These are phyloP conservation scores for Diplazon laetatorius DNA, from an alignment of 2,888 invertebrate genomes.

Conservation along the genomic window DNA sequence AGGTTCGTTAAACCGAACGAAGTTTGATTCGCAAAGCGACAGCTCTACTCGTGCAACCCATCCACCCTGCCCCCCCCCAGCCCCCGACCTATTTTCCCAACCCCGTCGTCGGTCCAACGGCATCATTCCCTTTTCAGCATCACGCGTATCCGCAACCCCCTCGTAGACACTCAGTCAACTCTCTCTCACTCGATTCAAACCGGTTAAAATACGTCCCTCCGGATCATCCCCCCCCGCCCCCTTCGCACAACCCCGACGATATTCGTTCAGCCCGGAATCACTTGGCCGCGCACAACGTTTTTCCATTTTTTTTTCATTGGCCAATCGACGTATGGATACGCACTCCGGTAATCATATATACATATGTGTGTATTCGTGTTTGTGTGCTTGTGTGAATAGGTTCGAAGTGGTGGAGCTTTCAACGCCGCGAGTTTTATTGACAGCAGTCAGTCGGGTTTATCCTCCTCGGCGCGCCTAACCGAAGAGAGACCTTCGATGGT, in stretches of 20 bases:
- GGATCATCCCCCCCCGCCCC: not conserved
- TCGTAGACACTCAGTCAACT: conserved; percentile 55
- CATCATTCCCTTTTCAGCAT: conserved; percentile 37
- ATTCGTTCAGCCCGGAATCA: conserved; percentile 9
- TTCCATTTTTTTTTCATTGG: conserved; percentile 33
- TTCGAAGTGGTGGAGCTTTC: conserved; percentile 13
- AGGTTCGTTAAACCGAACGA: conserved; percentile 48
- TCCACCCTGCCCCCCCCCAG: conserved; percentile 24
- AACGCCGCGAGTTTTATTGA: conserved; percentile 68
- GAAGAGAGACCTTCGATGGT: conserved; percentile 27
- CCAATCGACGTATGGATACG: conserved; percentile 19
- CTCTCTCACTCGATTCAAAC: conserved; percentile 51
- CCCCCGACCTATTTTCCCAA: not conserved
- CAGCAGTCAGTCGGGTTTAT: conserved; percentile 64
- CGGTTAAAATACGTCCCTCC: too few species aligned
- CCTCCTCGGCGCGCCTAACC: conserved; percentile 25
- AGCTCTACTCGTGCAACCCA: conserved; percentile 48
- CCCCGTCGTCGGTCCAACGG: too few species aligned
- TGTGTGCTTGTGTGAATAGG: not conserved
- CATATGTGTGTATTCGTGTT: not conserved
- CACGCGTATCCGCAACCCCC: conserved; percentile 39
- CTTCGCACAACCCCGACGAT: conserved; percentile 8
- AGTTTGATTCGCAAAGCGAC: conserved; percentile 47
- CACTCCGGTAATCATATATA: not conserved
- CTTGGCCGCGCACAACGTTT: conserved; percentile 10